Base-by-base conservation (phyloP, 2,888 invertebrate genomes). In the Dromius quadrimaculatus region DNA sequence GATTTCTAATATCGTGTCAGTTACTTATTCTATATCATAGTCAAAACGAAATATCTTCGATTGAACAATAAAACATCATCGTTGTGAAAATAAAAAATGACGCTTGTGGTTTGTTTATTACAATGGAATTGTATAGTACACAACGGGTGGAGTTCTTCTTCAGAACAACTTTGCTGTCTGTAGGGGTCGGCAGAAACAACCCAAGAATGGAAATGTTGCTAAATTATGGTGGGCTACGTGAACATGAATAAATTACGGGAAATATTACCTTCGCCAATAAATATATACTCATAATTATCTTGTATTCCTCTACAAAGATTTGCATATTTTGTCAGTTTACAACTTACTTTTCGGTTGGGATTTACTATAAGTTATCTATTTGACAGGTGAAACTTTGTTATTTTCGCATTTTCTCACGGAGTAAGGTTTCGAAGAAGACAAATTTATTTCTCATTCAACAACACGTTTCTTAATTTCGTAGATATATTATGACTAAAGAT, bases 271-370 rank as follows among this genome's bases (percentile, higher is more conserved):
- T 28, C 3, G 13, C 50, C 50, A 11, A 54, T 54, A 54, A 54
- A 54, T 54, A 54, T 28, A 54, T 28, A 54, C 15, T 54, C 50
- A 23, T 54, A 54, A 54, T 54, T 54, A 54, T 54, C 23, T 54
- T 13, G 50, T 54, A 54, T 54, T 47, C 50, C 50, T 41, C 6
- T 15, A 54, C 32, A 15, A 41, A 28, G 23, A 54, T 54, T 54
- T 54, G 50, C 50, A 54, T 41, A 41, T 54, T 54, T 54, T 28
- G 50, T 23, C 50, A 54, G 50, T 54, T 54, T 15, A 54, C 50
- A 54, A 54, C 50, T 54, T 54, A 54, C 28, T 54, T 54, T 28
- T 28, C 50, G 50, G 50, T 54, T 41, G 28, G 15, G 50, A 54
- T 54, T 28, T 54, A 28, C 28, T 28, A 28, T 36, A 54, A 54